These are phyloP conservation scores for Australoheros scitulus DNA, from an alignment of 2,113 vertebrate genomes.

Conservation along the genomic window DNA sequence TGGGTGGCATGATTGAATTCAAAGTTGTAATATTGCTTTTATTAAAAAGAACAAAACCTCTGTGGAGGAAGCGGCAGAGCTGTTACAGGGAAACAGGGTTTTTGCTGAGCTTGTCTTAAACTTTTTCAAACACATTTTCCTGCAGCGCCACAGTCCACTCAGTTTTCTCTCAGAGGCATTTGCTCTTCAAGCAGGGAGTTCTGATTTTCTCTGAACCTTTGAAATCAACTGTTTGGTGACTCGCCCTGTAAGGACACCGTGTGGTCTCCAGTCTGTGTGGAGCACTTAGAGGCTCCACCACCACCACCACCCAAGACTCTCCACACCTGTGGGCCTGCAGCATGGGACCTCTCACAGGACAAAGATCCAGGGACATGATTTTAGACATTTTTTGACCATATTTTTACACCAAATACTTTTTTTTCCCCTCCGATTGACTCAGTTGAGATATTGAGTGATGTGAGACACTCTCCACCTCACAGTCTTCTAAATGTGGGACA, in stretches of 20 bases:
- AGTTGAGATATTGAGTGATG: not conserved
- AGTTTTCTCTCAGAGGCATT: not conserved
- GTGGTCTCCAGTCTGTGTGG: constrained; percentile 3
- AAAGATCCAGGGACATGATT: not conserved
- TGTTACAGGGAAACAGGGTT: constrained; percentile 1
- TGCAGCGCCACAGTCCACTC: not conserved
- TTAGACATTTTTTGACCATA: not conserved
- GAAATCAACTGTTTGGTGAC: not conserved
- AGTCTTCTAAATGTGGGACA: not conserved
- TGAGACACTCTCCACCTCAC: not conserved
- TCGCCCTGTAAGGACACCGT: not conserved
- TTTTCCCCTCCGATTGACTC: not conserved
- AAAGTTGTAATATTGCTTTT: not conserved
- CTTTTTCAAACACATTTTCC: not conserved
- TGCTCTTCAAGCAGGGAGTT: not conserved
- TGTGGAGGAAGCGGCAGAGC: not conserved
- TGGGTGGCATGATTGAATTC: not conserved
- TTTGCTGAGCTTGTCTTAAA: not conserved
- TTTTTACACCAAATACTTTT: not conserved
- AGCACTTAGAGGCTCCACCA: not conserved
- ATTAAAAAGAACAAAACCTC: not conserved
- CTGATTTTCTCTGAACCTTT: not conserved
- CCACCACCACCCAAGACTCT: not conserved
- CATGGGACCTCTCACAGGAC: not conserved
- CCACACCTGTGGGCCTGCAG: not conserved